Percentiles rank a stretch among this genome's conserved stretches.
These are phyloP conservation scores for Clusia tigrina DNA, from an alignment of 2,888 invertebrate species.

Conservation along the genomic window DNA sequence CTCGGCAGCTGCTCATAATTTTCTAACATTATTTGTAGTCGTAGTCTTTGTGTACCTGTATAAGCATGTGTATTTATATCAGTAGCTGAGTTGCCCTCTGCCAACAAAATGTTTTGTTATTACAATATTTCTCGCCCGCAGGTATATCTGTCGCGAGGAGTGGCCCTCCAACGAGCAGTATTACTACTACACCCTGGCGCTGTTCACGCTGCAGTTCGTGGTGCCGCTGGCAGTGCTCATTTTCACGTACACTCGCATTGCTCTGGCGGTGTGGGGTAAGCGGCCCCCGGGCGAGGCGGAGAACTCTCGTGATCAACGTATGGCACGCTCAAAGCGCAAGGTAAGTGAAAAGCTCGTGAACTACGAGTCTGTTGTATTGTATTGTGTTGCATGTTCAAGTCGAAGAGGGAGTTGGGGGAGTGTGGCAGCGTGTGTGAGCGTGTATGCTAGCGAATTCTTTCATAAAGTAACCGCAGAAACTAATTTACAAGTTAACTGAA, in stretches of 20 bases:
- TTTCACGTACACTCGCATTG: conserved; percentile 87
- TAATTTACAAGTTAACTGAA: conserved; percentile 39
- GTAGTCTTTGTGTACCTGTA: too few species aligned
- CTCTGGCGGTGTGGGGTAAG: conserved; percentile 86
- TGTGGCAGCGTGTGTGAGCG: not conserved
- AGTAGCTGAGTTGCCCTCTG: too few species aligned
- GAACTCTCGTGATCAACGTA: conserved; percentile 79
- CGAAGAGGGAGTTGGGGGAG: not conserved
- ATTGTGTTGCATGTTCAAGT: conserved; percentile 1
- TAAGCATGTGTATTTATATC: too few species aligned
- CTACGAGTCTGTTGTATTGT: not conserved
- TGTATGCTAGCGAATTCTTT: conserved; percentile 18
- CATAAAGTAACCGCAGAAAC: conserved; percentile 48
- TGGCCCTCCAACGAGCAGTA: conserved; percentile 74
- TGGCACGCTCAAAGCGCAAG: conserved; percentile 88
- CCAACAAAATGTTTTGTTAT: too few species aligned
- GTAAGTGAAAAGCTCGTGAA: conserved; percentile 65
- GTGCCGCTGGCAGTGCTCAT: conserved; percentile 82
- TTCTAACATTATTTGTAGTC: too few species aligned
- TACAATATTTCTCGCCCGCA: too few species aligned
- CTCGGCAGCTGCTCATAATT: too few species aligned
- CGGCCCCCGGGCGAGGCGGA: conserved; percentile 89
- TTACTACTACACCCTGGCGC: conserved; percentile 77
- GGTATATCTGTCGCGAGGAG: conserved; percentile 76
- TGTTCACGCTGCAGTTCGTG: conserved; percentile 84